These are phyloP conservation scores for Chinchilla lanigera DNA, from an alignment of 2,113 vertebrate species.

Conservation along the genomic window DNA sequence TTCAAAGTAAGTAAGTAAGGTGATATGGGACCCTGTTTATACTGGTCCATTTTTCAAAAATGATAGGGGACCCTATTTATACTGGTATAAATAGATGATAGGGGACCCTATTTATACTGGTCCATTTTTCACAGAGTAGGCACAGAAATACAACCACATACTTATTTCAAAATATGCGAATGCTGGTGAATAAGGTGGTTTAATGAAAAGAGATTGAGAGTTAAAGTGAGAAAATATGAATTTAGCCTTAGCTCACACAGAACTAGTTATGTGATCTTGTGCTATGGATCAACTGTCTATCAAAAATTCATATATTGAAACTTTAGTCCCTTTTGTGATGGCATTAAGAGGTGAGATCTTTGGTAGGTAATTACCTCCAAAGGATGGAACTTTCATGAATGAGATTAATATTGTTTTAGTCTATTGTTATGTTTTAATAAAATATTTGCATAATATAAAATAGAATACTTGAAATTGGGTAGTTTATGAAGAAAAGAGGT, in stretches of 20 bases:
- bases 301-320: not conserved
- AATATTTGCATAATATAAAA: not conserved
- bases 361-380: not conserved
- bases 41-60: not conserved
- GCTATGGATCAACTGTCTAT: not conserved
- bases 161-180: not conserved
- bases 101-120: no score
- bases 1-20: not conserved
- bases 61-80: not conserved
- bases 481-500: not conserved
- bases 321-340: not conserved
- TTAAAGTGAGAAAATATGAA: not conserved
- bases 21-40: not conserved
- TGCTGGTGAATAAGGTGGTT: not conserved
- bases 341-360: not conserved
- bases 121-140: not conserved
- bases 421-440: not conserved
- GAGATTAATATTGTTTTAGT: not conserved
- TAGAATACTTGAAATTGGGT: not conserved
- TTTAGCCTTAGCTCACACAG: not conserved
- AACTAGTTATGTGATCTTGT: not conserved
- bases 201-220: not conserved
- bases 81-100: not conserved
- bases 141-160: not conserved
- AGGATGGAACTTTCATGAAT: not conserved